Base-by-base conservation (phyloP, 2,888 invertebrate species). In the Pycnomerus fuliginosus region DNA sequence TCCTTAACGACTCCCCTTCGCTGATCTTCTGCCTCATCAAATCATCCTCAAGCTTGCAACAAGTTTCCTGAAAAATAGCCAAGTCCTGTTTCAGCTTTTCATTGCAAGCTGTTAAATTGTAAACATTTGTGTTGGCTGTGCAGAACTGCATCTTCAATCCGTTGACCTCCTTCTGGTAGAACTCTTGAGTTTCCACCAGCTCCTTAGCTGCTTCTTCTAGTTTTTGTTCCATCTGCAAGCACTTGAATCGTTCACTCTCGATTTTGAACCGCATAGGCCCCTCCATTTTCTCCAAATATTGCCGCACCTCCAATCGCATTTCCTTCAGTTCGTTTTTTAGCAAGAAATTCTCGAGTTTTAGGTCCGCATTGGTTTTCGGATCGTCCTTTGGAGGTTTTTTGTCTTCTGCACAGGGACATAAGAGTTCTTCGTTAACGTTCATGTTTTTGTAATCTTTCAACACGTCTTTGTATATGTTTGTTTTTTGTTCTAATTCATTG, bases 401-500 rank as follows among this genome's bases (percentile, higher is more conserved):
- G 11, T 11, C 15, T 5, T 16, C 17, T 28, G 12, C 3, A 11
- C 45, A 38, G n/a, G 7, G 16, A 30, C 24, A 25, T 8, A 4
- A 2, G 2, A 23, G 3, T 16, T 8, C 1, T 32, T 14, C 25
- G 12, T 10, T 7, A 13, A 31, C 24, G 17, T 42, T 29, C 10
- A 27, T 8, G 13, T 40, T 41, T 32, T 41, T 34, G 8, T 37
- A 33, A 13, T 50, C 51, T 10, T 44, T 42, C 2, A 55, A 35
- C 2, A 47, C 43, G 16, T 35, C 82, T 57, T 84, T 75, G 59
- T 86, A 86, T 0, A 84, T 80, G 1, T 80, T 74, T 62, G 86
- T 84, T 29, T 82, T 74, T 34, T 77, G 71, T 64, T 84, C 81
- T 34, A 86, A 64, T 50, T 85, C 82, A 22, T 74, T 74, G 12